Evolutionary conservation across 2,113 vertebrate genomes (phyloP), one percentile per base, ranked within the genome.

Genomic region (Tautogolabrus adspersus): DNA sequence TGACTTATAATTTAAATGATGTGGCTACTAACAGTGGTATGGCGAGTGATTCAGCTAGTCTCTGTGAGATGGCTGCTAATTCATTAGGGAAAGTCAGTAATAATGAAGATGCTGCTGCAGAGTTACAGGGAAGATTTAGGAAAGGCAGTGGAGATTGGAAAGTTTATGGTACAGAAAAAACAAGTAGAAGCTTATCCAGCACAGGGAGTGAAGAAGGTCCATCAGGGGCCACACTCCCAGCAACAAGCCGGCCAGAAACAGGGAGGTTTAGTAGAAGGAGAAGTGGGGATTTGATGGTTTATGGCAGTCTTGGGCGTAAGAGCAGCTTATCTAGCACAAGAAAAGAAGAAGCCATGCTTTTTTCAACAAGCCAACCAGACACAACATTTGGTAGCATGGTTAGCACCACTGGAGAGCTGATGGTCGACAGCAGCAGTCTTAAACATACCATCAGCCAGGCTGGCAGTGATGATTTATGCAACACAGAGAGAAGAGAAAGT

Each of bases 231-330:
- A 52, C 21, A 12, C 76, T 65, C 18, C 40, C 34, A 5, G 3
- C 37, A 3, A 55, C 37, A 42, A 72, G 42, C 15, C 8, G 47
- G 38, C 0, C 1, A 49, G 51, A 55, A 58, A 23, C 9, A 55
- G 71, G 73, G 1, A 75, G 71, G 22, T 73, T 79, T 0, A 2
- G 66, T 6, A 61, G 51, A 1, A 3, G n/a, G 10, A 51, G 75
- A 0, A 58, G 61, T 47, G 71, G n/a, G 1, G 79, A 71, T 11
- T 58, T 55, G 63, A 68, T 40, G 3, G 58, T 77, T 71, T 72
- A 79, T 3, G 54, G 42, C 3, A 72, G 57, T 10, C 21, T 59
- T 21, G 59, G 63, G 19, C n/a, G 2, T 11, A 64, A n/a, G 10
- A 64, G 42, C 19, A 76, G 67, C 21, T 59, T 26, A 13, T 13